Base-by-base conservation (phyloP, 2,113 vertebrate genomes). In the Cathartes aura region DNA sequence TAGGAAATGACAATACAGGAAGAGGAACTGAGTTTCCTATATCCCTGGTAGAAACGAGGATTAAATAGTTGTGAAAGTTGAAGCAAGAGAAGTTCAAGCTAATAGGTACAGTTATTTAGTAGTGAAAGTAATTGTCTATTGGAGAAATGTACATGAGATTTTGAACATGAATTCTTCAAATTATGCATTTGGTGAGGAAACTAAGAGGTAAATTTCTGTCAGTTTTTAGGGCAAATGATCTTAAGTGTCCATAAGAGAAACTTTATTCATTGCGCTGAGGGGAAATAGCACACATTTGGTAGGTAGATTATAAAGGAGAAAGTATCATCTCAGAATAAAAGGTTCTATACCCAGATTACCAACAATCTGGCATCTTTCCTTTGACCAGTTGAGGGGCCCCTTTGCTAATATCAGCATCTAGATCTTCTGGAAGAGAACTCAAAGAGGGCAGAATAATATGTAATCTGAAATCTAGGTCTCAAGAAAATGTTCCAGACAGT, bases 351-450 rank as follows among this genome's bases (percentile, higher is more conserved):
- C 83, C 21, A 67, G 52, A 50, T 82, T 79, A 75, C 29, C 38
- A 68, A 29, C 38, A 93, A 21, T 67, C 27, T 71, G 9, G 5
- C 83, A 67, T 90, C 66, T 95, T 92, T 88, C 45, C 50, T 87
- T 92, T 89, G 56, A 56, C 75, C 75, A 95, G 67, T 4, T 95
- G 90, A 96, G 83, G 60, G 60, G 55, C n/a, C 55, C 60, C 83
- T 92, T 85, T 72, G 47, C 66, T 47, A 91, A 89, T 72, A 63
- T 27, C 75, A 75, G 16, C 43, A 74, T 47, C 34, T 82, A 87
- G 63, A 55, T 87, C n/a, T 80, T 93, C 34, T 75, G 58, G 47
- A 84, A 87, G 27, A 87, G 29, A 89, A 67, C 9, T 71, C n/a
- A n/a, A 58, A 84, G 50, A 47, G 8, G 12, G 11, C 8, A 64